phyloP scores from a whole-genome alignment of 1,140 invertebrate genomes.

The Brachionus calyciflorus region DNA sequence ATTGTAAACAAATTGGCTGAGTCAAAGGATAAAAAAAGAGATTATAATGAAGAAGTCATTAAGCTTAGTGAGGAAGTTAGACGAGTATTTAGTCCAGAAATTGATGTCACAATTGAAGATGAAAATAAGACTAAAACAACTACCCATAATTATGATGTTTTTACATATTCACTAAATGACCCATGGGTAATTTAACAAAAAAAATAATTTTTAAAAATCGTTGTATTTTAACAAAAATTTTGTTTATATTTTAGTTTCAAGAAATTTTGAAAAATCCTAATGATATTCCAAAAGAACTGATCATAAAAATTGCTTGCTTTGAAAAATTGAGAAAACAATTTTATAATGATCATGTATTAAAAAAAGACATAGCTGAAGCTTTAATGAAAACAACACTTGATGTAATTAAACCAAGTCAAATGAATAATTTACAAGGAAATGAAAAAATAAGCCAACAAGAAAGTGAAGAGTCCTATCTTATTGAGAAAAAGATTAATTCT shows the following conservation, averaged over 20 bases:
- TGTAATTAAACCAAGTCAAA: not conserved
- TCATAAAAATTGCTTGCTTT: not conserved
- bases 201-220: no score
- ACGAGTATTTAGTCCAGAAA: not conserved
- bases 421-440: not conserved
- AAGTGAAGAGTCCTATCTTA: not conserved
- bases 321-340: not conserved
- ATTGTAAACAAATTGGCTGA: not conserved
- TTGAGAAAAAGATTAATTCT: no score
- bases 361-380: not conserved
- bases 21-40: not conserved
- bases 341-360: not conserved
- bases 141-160: not conserved
- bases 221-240: no score
- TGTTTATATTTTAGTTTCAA: not conserved
- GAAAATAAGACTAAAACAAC: not conserved
- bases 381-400: not conserved
- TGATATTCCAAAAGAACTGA: not conserved
- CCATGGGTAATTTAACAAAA: slow-evolving; percentile 28
- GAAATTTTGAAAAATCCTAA: not conserved
- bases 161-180: not conserved
- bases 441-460: slow-evolving; percentile 23
- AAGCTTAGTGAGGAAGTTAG: slow-evolving; percentile 13
- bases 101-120: not conserved
- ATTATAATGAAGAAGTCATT: not conserved